phyloP scores from a whole-genome alignment of 2,888 invertebrate genomes.

The Aleiodes leptofemur region DNA sequence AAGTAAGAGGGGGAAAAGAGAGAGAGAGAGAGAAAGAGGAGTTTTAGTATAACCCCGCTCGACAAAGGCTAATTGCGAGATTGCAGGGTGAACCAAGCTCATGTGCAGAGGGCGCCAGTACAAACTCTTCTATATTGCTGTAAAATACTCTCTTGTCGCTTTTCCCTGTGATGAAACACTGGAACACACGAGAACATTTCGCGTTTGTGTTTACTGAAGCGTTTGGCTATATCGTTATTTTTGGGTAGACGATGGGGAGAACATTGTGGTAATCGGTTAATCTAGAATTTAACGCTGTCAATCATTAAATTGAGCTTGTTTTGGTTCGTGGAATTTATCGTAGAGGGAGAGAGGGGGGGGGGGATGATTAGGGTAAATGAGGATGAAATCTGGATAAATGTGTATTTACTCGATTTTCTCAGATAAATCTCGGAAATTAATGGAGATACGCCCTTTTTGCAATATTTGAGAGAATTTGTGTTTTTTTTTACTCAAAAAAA shows the following conservation, averaged over 20 bases:
- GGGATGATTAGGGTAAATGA: too few species aligned
- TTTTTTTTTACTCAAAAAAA: too few species aligned
- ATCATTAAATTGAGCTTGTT: too few species aligned
- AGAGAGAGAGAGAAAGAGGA: slow-evolving; percentile 33
- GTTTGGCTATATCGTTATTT: not conserved
- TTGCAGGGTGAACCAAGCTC: slow-evolving; percentile 63
- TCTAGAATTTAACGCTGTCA: slow-evolving; percentile 4
- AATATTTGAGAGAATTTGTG: too few species aligned
- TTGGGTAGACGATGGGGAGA: not conserved
- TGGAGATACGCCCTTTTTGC: too few species aligned
- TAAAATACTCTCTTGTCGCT: slow-evolving; percentile 59
- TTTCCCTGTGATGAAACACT: slow-evolving; percentile 39
- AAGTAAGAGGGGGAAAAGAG: slow-evolving; percentile 25
- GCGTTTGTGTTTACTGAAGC: slow-evolving; percentile 16
- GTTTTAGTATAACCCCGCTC: slow-evolving; percentile 47
- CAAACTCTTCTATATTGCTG: slow-evolving; percentile 70
- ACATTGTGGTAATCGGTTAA: slow-evolving; percentile 4
- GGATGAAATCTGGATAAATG: too few species aligned
- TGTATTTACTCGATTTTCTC: too few species aligned
- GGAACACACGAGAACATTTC: slow-evolving; percentile 33
- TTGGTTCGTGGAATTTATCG: too few species aligned
- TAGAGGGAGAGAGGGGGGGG: too few species aligned
- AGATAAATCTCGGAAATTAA: too few species aligned
- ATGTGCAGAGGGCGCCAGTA: slow-evolving; percentile 48
- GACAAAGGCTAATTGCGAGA: slow-evolving; percentile 75